Base-by-base conservation (phyloP, 1,140 invertebrate species). In the Heliconius congener region DNA sequence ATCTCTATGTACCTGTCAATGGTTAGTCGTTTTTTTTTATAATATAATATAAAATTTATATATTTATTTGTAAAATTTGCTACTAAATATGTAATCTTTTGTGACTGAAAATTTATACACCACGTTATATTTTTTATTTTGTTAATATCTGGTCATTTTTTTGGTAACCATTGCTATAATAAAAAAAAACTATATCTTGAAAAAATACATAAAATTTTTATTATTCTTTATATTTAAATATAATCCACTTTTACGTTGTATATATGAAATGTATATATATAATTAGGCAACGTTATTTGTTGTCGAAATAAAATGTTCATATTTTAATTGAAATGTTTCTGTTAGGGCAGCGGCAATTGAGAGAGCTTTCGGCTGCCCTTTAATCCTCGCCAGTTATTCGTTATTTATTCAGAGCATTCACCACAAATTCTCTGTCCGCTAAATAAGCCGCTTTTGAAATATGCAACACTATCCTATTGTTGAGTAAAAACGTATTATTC, bases 1-100 rank as follows among this genome's bases (percentile, higher is more conserved):
- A 99, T 95, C 96, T 99, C 81, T 99, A 99, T 94, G 97, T 99
- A 79, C 99, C 99, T 82, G 96, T 92, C 30, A 88, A 87, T 76
- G 92, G 92, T 92, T 71, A 85, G 87, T 42, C 5, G 16, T 18
- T 57, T 1, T 30, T 66, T 27, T 37, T 37, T 6, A 37, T 6
- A 34, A 4, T 34, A 34, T 34, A 34, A 34, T 34, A 6, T 34
- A 34, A 34, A 34, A 34, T 34, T 6, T 34, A 34, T 34, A 34
- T 34, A 34, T 34, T 34, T 34, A 46, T 46, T 46, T 46, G 42
- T 46, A 46, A 46, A 11, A 13, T 42, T 46, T 46, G 42, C 42
- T 46, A 46, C 42, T 11, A 9, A 46, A 11, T 11, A 46, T 46
- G 42, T 46, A 46, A 11, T 46, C 1, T 46, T 46, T 46, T 46